Conservation (phyloP, 2,113 vertebrate species). For the Cranoglanis bouderius region DNA sequence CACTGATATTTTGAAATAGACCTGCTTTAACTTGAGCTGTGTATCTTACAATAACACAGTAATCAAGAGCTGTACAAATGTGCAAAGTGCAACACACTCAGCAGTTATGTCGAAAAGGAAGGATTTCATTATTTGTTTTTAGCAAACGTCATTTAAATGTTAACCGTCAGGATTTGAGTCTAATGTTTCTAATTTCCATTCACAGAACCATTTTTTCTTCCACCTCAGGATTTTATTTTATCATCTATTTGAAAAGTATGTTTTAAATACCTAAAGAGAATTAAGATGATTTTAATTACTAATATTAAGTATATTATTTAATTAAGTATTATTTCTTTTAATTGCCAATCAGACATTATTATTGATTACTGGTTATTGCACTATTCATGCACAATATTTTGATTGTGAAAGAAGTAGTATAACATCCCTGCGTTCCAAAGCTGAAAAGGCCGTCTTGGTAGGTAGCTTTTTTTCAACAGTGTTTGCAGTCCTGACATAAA, state of each 20-base stretch:
- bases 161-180: not conserved
- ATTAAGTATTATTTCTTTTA: not conserved
- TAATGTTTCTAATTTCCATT: not conserved
- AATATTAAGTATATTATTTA: too few relatives aligned
- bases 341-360: not conserved
- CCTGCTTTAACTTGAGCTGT: not conserved
- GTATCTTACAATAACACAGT: not conserved
- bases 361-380: not conserved
- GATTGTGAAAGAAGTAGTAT: not conserved
- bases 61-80: not conserved
- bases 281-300: not conserved
- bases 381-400: not conserved
- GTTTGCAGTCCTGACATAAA: not conserved
- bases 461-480: not conserved
- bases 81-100: not conserved
- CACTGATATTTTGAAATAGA: not conserved
- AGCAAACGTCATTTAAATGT: not conserved
- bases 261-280: not conserved
- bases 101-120: not conserved
- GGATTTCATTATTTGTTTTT: slow-evolving; percentile 16
- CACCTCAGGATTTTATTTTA: not conserved
- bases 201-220: not conserved
- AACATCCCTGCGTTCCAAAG: not conserved
- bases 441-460: not conserved
- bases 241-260: not conserved